A percentile compares a stretch with the other conserved stretches of the same genome.
Evolutionary conservation across 2,113 vertebrate species (phyloP).

Genomic region (Rhabdornis inornatus): DNA sequence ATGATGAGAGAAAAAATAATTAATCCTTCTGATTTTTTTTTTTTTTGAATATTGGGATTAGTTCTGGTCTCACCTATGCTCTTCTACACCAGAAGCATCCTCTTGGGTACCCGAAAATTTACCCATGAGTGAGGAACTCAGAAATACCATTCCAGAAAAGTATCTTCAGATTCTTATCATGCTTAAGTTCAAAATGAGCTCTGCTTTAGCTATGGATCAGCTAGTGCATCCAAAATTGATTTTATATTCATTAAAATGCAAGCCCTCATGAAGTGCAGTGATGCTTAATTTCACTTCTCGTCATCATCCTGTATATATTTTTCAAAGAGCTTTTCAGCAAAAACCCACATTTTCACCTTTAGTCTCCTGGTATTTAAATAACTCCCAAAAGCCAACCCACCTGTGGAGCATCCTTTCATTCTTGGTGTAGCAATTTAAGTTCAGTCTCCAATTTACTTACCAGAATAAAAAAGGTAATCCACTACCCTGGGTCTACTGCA

Average conservation of each 20-base stretch:
- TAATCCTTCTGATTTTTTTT: not conserved
- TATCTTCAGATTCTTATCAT: not conserved
- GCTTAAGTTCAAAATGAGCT: not conserved
- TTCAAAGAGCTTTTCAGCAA: not conserved
- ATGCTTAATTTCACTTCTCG: not conserved
- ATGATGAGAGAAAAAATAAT: not conserved
- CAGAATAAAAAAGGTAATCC: not conserved
- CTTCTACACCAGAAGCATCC: not conserved
- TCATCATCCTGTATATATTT: not conserved
- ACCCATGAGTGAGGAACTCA: not conserved
- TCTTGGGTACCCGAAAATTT: not conserved
- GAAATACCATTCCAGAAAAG: not conserved
- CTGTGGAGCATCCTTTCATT: not conserved
- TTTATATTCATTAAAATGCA: conserved; percentile 18
- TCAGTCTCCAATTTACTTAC: not conserved
- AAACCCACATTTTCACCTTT: not conserved
- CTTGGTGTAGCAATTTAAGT: not conserved
- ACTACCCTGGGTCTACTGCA: not conserved
- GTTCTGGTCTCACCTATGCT: not conserved
- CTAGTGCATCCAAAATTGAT: not conserved
- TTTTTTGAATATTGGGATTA: not conserved
- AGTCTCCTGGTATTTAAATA: not conserved
- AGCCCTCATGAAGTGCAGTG: not conserved
- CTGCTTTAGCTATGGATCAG: not conserved
- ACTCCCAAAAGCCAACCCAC: not conserved